Evolutionary conservation across 1,140 invertebrate species (phyloP), one percentile per base, ranked within the genome.

Genomic region (Caerostris extrusa): DNA sequence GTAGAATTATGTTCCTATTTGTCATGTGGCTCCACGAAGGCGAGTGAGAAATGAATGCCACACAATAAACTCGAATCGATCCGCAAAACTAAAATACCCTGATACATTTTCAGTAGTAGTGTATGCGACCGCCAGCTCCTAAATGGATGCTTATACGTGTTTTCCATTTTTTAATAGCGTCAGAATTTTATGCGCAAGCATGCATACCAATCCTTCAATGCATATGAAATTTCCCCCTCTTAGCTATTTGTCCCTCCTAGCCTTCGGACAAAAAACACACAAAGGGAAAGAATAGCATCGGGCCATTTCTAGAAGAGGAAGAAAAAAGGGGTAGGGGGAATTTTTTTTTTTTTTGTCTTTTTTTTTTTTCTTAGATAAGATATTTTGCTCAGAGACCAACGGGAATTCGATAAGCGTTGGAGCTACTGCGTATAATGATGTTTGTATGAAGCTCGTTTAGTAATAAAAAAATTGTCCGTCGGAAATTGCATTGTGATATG

Each of bases 91-190:
- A 83, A 83, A 56, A 57, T 55, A 58, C 57, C 82, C 56, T 58
- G 56, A 83, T 83, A 83, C 82, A 83, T 58, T 83, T 83, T 56
- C 3, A 56, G 53, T n/a, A 58, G 56, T 83, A 83, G 82, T 55
- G 7, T 17, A 53, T n/a, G 55, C 55, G n/a, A 57, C 57, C 82
- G 14, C 6, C 17, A 17, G 71, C 53, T 83, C 57, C 55, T 83
- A 83, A 83, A 83, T 83, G 82, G 82, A 83, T 83, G 82, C 17
- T 83, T 83, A 83, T 83, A 83, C 82, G 82, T 57, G 53, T 56
- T 83, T 83, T 83, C n/a, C 82, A 57, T 83, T 83, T 83, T 83
- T 83, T 58, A 58, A 83, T 83, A 83, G 56, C 17, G 55, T 57
- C 56, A 83, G 7, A 83, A 83, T 57, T 14, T 17, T n/a, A 57